Evolutionary conservation across 2,888 invertebrate species (phyloP).

Genomic region (Hyalella azteca): DNA sequence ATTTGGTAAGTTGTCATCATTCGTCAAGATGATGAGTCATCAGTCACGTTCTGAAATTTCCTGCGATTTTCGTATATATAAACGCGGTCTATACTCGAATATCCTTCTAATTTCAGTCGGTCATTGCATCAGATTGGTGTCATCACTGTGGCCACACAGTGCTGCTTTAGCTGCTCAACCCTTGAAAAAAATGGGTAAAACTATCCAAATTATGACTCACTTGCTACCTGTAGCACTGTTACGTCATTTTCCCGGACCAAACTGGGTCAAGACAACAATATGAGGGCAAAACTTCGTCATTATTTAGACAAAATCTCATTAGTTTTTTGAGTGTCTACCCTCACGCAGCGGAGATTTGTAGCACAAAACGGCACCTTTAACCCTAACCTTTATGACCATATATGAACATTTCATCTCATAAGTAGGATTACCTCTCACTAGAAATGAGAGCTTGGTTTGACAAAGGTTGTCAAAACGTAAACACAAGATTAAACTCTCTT

Average conservation of each 20-base stretch:
- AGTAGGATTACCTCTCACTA: too few relatives aligned
- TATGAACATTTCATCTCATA: too few relatives aligned
- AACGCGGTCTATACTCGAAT: neutral
- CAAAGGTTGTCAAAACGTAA: too few relatives aligned
- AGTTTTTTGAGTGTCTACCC: too few relatives aligned
- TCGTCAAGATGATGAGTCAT: neutral
- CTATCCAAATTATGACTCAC: neutral
- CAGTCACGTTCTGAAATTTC: neutral
- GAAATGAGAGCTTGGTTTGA: too few relatives aligned
- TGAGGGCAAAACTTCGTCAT: too few relatives aligned
- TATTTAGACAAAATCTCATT: too few relatives aligned
- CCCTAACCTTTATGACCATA: too few relatives aligned
- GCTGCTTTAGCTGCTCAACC: neutral
- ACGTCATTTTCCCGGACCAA: neutral
- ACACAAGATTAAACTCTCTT: too few relatives aligned
- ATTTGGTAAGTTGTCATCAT: neutral
- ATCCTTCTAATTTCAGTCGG: slow-evolving; percentile 5
- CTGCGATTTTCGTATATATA: neutral
- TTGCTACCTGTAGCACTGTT: neutral
- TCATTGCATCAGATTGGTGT: neutral
- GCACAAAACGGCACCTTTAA: too few relatives aligned
- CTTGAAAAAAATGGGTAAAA: neutral
- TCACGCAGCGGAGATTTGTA: too few relatives aligned
- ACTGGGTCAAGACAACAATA: neutral
- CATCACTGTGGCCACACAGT: neutral